A percentile compares a stretch with the other conserved stretches of the same genome.
phyloP scores from a whole-genome alignment of 1,140 invertebrate genomes.

The Macrosteles quadrilineatus region DNA sequence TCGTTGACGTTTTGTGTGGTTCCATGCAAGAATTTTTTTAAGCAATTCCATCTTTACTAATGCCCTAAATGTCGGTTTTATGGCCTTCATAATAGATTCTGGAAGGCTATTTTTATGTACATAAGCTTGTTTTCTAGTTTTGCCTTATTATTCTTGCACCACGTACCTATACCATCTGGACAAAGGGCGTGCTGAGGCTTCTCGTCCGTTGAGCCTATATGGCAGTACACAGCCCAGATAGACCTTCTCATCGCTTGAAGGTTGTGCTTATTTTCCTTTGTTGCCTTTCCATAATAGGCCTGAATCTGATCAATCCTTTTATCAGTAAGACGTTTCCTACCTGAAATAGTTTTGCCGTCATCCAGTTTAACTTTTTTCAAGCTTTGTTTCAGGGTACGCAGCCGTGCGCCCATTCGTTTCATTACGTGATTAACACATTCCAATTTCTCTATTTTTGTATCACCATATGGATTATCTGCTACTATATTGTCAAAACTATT shows the following conservation, averaged over 20 bases:
- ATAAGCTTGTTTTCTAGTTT: slow-evolving; percentile 5
- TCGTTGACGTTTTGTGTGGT: too few relatives aligned
- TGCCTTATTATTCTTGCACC: slow-evolving; percentile 41
- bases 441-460: background rate
- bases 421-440: too few relatives aligned
- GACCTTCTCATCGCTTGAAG: slow-evolving; percentile 29
- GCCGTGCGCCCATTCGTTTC: background rate
- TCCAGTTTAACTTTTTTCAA: background rate
- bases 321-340: background rate
- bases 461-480: too few relatives aligned
- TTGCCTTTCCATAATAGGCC: background rate
- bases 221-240: slow-evolving; percentile 32
- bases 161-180: slow-evolving; percentile 35
- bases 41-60: slow-evolving; percentile 33
- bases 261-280: background rate
- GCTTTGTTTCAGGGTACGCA: background rate
- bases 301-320: background rate
- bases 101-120: slow-evolving; percentile 24
- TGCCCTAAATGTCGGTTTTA: slow-evolving; percentile 36
- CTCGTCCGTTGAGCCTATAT: slow-evolving; percentile 14
- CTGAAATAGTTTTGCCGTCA: too few relatives aligned
- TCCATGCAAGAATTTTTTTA: slow-evolving; percentile 35
- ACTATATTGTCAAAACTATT: too few relatives aligned
- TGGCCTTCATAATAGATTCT: slow-evolving; percentile 28
- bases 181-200: slow-evolving; percentile 27